Conservation (phyloP, 2,888 invertebrate species). For the Xylocampa areola region DNA sequence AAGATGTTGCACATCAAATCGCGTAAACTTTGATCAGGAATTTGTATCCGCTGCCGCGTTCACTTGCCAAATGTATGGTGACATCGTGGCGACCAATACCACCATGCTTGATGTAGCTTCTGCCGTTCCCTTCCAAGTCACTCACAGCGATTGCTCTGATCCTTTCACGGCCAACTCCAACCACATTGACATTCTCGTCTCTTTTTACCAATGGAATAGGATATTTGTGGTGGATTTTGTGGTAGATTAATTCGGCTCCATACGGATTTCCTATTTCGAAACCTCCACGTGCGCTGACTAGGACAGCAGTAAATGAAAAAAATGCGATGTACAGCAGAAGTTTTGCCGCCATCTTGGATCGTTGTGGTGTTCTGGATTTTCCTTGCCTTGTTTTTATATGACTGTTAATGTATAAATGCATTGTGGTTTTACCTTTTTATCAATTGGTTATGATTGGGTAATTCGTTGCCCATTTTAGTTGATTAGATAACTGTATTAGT, state of each 20-base stretch:
- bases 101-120: slow-evolving; percentile 58
- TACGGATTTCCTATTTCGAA: slow-evolving; percentile 29
- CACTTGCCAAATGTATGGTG: slow-evolving; percentile 58
- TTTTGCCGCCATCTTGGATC: slow-evolving; percentile 39
- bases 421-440: slow-evolving; percentile 33
- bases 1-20: too few relatives aligned
- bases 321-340: slow-evolving; percentile 23
- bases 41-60: slow-evolving; percentile 59
- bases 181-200: slow-evolving; percentile 49
- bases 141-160: slow-evolving; percentile 56
- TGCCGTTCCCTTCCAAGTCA: slow-evolving; percentile 59
- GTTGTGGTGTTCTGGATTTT: slow-evolving; percentile 4
- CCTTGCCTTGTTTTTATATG: slow-evolving; percentile 12
- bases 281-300: slow-evolving; percentile 26
- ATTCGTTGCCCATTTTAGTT: too few relatives aligned
- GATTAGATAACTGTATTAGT: too few relatives aligned
- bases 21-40: slow-evolving; percentile 50
- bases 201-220: slow-evolving; percentile 48
- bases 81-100: slow-evolving; percentile 60
- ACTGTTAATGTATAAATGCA: slow-evolving; percentile 14
- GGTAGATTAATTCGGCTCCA: slow-evolving; percentile 55
- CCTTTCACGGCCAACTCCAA: slow-evolving; percentile 35
- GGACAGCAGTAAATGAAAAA: slow-evolving; percentile 12
- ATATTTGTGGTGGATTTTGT: slow-evolving; percentile 55
- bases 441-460: background rate